Evolutionary conservation across 2,888 invertebrate genomes (phyloP).

Genomic region (Scotopteryx bipunctaria): DNA sequence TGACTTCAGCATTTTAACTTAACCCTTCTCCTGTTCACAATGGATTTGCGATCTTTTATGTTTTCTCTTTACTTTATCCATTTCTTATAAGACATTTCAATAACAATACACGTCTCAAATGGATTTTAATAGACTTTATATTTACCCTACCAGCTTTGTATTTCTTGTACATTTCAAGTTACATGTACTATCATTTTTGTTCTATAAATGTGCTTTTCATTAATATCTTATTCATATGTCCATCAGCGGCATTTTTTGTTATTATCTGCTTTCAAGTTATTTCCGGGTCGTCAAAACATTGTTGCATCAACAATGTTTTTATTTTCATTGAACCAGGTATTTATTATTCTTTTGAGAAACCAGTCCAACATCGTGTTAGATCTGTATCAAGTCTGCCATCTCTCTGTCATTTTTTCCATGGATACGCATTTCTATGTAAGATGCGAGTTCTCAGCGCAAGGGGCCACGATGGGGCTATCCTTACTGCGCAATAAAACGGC

Average conservation of each 20-base stretch:
- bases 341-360: background rate
- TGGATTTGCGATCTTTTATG: conserved; percentile 15
- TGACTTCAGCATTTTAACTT: conserved; percentile 8
- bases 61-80: conserved; percentile 13
- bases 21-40: conserved; percentile 24
- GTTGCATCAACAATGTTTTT: background rate
- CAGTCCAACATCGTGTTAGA: background rate
- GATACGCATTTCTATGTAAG: conserved; percentile 31
- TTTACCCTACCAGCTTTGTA: background rate
- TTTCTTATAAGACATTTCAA: conserved; percentile 24
- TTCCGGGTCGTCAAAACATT: background rate
- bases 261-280: background rate
- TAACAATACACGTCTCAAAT: conserved; percentile 12
- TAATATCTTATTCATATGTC: conserved; percentile 6
- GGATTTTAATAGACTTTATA: conserved; percentile 21
- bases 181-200: background rate
- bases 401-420: conserved; percentile 7
- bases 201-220: background rate
- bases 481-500: conserved; percentile 34
- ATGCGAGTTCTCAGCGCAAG: conserved; percentile 29
- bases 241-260: background rate
- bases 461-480: conserved; percentile 35
- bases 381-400: conserved; percentile 3
- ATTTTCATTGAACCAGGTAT: background rate
- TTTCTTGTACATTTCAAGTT: background rate